Conservation (phyloP, 2,113 vertebrate genomes). For the Myotis lucifugus region DNA sequence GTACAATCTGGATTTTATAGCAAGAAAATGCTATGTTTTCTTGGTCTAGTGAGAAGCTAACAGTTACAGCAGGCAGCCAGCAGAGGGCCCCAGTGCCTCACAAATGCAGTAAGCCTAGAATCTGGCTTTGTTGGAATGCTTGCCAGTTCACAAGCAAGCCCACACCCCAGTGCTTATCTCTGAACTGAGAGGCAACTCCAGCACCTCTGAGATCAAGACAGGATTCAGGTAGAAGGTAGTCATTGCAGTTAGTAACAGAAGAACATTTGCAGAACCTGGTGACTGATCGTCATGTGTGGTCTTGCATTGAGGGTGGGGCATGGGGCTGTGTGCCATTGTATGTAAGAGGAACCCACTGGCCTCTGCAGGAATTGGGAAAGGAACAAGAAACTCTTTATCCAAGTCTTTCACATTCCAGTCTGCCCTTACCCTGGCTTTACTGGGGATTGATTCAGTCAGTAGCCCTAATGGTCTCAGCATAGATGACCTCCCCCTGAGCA, state of each 20-base stretch:
- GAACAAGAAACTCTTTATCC: not conserved
- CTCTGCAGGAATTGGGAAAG: not conserved
- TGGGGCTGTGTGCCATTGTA: not conserved
- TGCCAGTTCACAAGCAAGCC: not conserved
- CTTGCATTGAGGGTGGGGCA: not conserved
- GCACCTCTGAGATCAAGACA: not conserved
- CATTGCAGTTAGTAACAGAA: not conserved
- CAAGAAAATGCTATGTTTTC: not conserved
- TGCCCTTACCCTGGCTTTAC: not conserved
- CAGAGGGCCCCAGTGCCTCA: slow-evolving; percentile 82
- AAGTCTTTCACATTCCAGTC: not conserved
- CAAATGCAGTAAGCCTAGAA: not conserved
- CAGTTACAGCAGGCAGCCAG: slow-evolving; percentile 61
- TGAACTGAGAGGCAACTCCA: not conserved
- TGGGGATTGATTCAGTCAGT: not conserved
- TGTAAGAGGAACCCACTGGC: not conserved
- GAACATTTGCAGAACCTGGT: not conserved
- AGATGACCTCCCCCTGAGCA: not conserved
- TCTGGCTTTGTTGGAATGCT: not conserved
- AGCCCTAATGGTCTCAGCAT: not conserved
- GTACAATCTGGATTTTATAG: too few species aligned
- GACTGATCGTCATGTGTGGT: not conserved
- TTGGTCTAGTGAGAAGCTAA: not conserved
- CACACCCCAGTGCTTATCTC: not conserved
- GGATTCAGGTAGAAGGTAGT: not conserved